Evolutionary conservation across 2,797 vertebrate genomes (phyloP).

Genomic region (Anas capensis): DNA sequence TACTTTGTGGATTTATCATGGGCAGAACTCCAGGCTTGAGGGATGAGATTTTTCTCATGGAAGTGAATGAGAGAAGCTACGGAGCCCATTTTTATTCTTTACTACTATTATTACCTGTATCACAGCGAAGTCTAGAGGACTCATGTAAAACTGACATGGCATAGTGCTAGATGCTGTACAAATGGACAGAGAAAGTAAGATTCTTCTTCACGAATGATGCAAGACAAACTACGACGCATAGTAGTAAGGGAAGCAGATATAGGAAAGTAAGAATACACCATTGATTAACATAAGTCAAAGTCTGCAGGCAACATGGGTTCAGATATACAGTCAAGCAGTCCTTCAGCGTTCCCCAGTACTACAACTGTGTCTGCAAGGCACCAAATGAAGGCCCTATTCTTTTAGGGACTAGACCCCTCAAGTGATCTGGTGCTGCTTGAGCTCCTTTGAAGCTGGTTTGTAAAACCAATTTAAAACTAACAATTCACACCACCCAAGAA

Average conservation of each 20-base stretch:
- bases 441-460: background rate
- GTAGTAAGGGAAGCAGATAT: background rate
- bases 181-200: background rate
- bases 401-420: background rate
- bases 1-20: constrained; percentile 20
- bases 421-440: background rate
- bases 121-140: background rate
- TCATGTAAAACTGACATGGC: background rate
- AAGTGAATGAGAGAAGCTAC: background rate
- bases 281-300: background rate
- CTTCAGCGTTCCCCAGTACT: background rate
- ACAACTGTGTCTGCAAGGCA: background rate
- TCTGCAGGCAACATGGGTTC: background rate
- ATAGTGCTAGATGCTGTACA: background rate
- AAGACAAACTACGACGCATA: fast-evolving
- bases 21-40: constrained; percentile 19
- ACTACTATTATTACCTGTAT: background rate
- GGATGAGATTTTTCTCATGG: constrained; percentile 3
- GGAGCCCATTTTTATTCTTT: background rate
- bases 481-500: background rate
- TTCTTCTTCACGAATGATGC: background rate
- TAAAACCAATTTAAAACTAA: background rate
- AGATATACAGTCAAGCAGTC: background rate
- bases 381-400: background rate
- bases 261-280: background rate